Evolutionary conservation across 1,140 invertebrate species (phyloP).

Genomic region (Hylyphantes graminicola): DNA sequence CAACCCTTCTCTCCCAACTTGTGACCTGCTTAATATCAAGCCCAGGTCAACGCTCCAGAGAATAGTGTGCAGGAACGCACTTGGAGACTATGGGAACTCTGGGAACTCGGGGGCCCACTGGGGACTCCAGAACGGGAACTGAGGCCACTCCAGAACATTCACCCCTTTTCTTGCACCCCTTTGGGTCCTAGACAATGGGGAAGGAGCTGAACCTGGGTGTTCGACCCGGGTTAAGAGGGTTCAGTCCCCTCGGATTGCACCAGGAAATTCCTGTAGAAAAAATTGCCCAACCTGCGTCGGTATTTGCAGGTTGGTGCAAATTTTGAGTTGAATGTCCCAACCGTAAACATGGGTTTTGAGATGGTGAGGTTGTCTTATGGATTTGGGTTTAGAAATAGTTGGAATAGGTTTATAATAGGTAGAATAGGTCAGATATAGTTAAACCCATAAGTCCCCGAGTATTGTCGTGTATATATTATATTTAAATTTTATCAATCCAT

Average conservation of each 20-base stretch:
- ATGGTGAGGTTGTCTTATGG: background rate
- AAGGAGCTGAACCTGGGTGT: conserved; percentile 36
- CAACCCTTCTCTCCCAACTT: background rate
- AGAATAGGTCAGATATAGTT: too few relatives aligned
- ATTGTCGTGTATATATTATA: too few relatives aligned
- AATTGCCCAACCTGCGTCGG: conserved; percentile 46
- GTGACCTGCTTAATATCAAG: conserved; percentile 26
- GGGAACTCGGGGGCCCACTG: conserved; percentile 46
- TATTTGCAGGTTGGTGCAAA: conserved; percentile 50
- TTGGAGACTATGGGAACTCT: conserved; percentile 50
- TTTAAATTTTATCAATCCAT: too few relatives aligned
- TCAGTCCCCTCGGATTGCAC: conserved; percentile 17
- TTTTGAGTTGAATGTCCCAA: conserved; percentile 32
- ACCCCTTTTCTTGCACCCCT: conserved; percentile 39
- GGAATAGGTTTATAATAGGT: too few relatives aligned
- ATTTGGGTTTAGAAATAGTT: background rate
- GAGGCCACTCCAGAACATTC: conserved; percentile 43
- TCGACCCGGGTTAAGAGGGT: conserved; percentile 32
- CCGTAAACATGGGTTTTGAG: conserved; percentile 20
- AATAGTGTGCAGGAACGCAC: conserved; percentile 41
- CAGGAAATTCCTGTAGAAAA: conserved; percentile 47
- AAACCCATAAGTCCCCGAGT: background rate
- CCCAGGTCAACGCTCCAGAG: conserved; percentile 27
- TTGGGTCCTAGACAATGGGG: background rate
- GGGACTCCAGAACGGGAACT: background rate